These are phyloP conservation scores for chimpanzee (Pan troglodytes) DNA, from an alignment of 2,113 vertebrate genomes.

Conservation along the genomic window DNA sequence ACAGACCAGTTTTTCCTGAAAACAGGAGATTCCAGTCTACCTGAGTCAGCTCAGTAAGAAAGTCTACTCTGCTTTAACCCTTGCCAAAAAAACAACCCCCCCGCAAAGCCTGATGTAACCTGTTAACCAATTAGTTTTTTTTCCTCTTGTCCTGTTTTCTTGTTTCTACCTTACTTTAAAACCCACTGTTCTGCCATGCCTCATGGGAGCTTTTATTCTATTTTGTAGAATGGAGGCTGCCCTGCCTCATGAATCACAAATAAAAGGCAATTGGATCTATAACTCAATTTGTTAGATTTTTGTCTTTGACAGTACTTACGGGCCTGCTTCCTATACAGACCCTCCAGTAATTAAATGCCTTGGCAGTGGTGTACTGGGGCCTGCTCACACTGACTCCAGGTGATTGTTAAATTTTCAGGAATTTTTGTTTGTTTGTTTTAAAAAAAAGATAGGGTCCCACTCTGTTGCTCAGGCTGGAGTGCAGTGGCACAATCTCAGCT, in stretches of 20 bases:
- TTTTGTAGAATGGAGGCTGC: not conserved
- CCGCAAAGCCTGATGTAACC: not conserved
- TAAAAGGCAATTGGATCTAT: not conserved
- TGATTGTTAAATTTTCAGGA: not conserved
- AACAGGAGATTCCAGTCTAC: not conserved
- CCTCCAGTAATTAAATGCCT: too few relatives aligned
- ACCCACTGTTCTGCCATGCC: not conserved
- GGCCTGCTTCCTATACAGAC: not conserved
- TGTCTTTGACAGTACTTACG: not conserved
- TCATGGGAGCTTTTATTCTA: not conserved
- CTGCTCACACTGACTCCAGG: not conserved
- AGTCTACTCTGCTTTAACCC: not conserved
- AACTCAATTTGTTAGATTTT: not conserved
- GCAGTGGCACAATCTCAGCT: not conserved
- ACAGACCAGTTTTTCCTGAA: not conserved
- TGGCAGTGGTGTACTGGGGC: not conserved
- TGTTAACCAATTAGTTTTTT: not conserved
- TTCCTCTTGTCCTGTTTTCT: not conserved
- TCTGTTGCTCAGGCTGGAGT: not conserved
- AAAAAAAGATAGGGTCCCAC: not conserved
- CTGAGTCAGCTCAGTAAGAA: not conserved
- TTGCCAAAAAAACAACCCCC: not conserved
- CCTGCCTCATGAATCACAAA: not conserved
- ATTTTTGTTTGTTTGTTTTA: not conserved
- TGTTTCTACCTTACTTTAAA: not conserved